Percentiles rank a stretch among this genome's conserved stretches.
phyloP scores from a whole-genome alignment of 2,888 invertebrate species.

The Odontocerum albicorne region DNA sequence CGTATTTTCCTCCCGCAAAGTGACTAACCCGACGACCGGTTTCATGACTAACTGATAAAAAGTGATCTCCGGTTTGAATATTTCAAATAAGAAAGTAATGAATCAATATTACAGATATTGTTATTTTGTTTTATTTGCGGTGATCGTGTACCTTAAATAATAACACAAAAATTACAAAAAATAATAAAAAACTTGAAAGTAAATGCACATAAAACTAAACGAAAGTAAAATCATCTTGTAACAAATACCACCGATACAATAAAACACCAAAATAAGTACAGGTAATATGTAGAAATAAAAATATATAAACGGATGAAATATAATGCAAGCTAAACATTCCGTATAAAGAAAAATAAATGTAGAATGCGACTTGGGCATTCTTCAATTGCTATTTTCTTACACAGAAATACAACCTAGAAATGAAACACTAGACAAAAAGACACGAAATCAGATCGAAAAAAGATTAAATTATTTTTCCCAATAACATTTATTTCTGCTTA shows the following conservation, averaged over 20 bases:
- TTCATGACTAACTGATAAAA: conserved; percentile 2
- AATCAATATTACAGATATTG: too few relatives aligned
- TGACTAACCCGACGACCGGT: conserved; percentile 11
- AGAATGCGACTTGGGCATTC: neutral
- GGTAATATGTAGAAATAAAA: neutral
- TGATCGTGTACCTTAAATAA: too few relatives aligned
- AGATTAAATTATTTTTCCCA: too few relatives aligned
- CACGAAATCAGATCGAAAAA: too few relatives aligned
- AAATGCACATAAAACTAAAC: neutral
- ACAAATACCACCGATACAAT: neutral
- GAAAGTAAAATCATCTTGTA: neutral
- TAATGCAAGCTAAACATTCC: neutral
- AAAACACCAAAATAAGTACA: neutral
- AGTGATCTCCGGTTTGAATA: neutral
- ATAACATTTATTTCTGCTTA: too few relatives aligned
- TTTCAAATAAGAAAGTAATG: conserved; percentile 8
- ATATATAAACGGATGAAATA: neutral
- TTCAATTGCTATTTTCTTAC: too few relatives aligned
- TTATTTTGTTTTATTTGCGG: too few relatives aligned
- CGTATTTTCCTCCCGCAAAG: conserved; percentile 4
- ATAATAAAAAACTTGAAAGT: neutral
- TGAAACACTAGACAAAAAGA: too few relatives aligned
- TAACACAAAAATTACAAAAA: neutral
- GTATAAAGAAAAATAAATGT: neutral
- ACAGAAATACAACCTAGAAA: too few relatives aligned